Evolutionary conservation across 2,113 vertebrate species (phyloP), one percentile per base, ranked within the genome.

Genomic region (Pongo abelii): DNA sequence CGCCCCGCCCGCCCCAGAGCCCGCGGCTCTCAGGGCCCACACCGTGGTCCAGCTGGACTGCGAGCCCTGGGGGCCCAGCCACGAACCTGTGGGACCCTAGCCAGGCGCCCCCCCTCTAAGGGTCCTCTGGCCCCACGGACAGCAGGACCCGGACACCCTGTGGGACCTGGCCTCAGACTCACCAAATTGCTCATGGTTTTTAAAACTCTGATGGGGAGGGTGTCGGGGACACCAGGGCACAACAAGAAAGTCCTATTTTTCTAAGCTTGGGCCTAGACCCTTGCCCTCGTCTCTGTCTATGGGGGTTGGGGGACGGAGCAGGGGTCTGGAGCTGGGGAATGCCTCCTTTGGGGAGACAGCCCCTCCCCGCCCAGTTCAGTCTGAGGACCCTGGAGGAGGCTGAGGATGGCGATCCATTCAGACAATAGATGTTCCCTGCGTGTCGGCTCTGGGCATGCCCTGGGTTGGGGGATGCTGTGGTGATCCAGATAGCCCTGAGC

Each of bases 1-100:
- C 96, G 97, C 8, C 98, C 99, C 64, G 96, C 94, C 94, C 0
- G 98, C 98, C 7, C 99, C 46, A 94, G 98, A 97, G 99, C 99
- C 70, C 94, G 95, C 8, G 97, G 99, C 67, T 97, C 95, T 96
- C 69, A 94, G 97, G 74, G 97, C 95, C 89, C 98, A 98, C 78
- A 98, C 98, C 43, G 94, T 98, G 94, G 98, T 98, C 90, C 98
- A 98, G 90, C 96, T 98, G 96, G 98, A 98, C 38, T 99, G 98
- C 0, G 98, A 99, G 59, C 96, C 98, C 16, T 95, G 98, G 96
- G 93, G 98, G 64, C 48, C 97, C 95, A 93, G 79, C 83, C 98
- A 91, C 35, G 98, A 93, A 46, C 75, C 92, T 97, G 97, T 78
- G 96, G 97, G 27, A 98, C 98, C 97, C 93, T 98, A 97, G 91